Base-by-base conservation (phyloP, 1,140 invertebrate species). In the Drosophila leontia region DNA sequence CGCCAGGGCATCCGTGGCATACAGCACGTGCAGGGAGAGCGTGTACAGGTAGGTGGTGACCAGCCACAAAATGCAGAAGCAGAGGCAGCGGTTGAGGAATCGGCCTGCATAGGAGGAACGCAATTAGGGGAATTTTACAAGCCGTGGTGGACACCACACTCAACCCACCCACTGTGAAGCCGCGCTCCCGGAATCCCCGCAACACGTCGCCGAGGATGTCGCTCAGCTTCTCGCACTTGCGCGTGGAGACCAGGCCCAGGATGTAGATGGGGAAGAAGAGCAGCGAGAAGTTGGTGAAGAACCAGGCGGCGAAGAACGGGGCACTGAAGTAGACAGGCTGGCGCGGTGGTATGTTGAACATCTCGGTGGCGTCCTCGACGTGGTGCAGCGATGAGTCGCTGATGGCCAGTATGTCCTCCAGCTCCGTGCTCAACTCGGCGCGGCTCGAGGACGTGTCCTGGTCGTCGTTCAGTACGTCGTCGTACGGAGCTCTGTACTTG, bases 241-340 rank as follows among this genome's bases (percentile, higher is more conserved):
- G 95, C 72, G 94, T 95, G 44, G 95, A 94, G 19, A 96, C 93
- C 91, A 95, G 95, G 74, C 95, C 96, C 53, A 97, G 93, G 50
- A 98, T 94, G 92, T 98, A 98, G 45, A 98, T 94, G 12, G 98
- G 98, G 92, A 98, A 98, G 93, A 98, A 98, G 9, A 98, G 93
- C 72, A 98, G 95, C 11, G 97, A 96, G 96, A 97, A 98, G 88
- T 97, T 97, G n/a, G 97, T 98, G 92, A 96, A 97, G 92, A 98
- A 98, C 97, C 98, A 99, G 15, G 97, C 97, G 12, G 97, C 98
- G 92, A 98, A 97, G 93, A 98, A 98, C 55, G 98, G 97, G 32
- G 97, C 97, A 93, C 97, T 96, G 93, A 93, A 93, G 67, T 90
- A 84, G 58, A 83, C 76, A 39, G 88, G 76, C 68, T 87, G 84